Percentiles rank a stretch among this genome's conserved stretches.
These are phyloP conservation scores for Lacerta viridis DNA, from an alignment of 2,797 vertebrate species.

Conservation along the genomic window DNA sequence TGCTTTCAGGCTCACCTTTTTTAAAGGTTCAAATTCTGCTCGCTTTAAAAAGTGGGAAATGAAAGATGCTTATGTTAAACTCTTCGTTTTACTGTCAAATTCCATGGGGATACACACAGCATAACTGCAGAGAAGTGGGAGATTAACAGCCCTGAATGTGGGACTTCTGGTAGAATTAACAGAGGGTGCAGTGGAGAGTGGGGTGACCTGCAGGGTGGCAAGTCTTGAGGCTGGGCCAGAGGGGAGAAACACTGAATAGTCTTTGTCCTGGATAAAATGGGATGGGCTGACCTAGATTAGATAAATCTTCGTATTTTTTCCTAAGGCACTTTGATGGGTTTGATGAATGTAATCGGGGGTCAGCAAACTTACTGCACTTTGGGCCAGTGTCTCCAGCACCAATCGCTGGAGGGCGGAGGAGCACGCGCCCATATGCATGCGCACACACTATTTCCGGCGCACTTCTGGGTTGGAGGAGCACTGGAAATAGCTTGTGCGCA, in stretches of 20 bases:
- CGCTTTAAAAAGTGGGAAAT: not conserved
- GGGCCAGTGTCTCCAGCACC: too few relatives aligned
- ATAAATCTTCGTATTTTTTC: not conserved
- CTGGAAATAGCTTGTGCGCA: too few relatives aligned
- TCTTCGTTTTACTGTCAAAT: not conserved
- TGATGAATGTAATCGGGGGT: too few relatives aligned
- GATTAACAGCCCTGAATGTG: too few relatives aligned
- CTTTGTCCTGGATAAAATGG: not conserved
- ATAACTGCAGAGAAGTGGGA: not conserved
- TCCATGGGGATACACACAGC: too few relatives aligned
- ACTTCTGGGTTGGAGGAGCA: too few relatives aligned
- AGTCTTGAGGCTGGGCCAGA: not conserved
- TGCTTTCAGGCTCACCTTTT: not conserved
- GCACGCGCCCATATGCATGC: too few relatives aligned
- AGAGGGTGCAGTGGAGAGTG: not conserved
- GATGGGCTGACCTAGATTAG: not conserved
- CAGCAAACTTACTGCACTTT: too few relatives aligned
- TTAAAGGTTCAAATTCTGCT: not conserved
- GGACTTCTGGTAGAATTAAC: not conserved
- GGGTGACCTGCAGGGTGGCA: not conserved
- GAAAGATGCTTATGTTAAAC: not conserved
- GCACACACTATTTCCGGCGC: too few relatives aligned
- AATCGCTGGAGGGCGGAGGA: too few relatives aligned
- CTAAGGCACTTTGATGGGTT: not conserved
- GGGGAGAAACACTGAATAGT: not conserved